These are phyloP conservation scores for Drosophila sulfurigaster DNA, from an alignment of 1,140 invertebrate species.

Conservation along the genomic window DNA sequence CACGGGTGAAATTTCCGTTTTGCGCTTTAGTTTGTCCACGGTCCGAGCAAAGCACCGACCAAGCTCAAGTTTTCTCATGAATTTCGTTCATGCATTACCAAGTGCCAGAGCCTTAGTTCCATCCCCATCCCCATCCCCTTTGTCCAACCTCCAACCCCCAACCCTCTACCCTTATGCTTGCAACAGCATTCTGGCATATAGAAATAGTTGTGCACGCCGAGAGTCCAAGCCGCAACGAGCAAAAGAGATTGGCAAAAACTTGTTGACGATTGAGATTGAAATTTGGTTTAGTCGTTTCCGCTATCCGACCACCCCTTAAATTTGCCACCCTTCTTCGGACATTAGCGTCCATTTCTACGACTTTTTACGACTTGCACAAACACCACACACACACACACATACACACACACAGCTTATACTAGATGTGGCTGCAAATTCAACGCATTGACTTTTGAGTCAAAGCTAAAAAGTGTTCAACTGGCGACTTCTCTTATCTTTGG, in stretches of 20 bases:
- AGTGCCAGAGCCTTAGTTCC: conserved; percentile 33
- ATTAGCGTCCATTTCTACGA: conserved; percentile 49
- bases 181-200: conserved; percentile 34
- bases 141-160: not conserved
- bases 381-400: not conserved
- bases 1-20: conserved; percentile 70
- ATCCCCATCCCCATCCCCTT: not conserved
- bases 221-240: conserved; percentile 19
- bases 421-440: conserved; percentile 25
- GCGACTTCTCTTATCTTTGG: conserved; percentile 42
- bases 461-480: conserved; percentile 17
- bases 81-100: conserved; percentile 78
- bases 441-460: conserved; percentile 54
- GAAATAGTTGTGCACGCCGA: conserved; percentile 72
- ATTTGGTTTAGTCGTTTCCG: conserved; percentile 66
- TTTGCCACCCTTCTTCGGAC: conserved; percentile 30
- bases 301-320: conserved; percentile 12
- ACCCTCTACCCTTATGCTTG: not conserved
- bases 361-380: not conserved
- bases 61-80: conserved; percentile 79
- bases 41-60: conserved; percentile 27
- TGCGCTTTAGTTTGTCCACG: conserved; percentile 55
- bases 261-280: conserved; percentile 83
- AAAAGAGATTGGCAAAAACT: conserved; percentile 61
- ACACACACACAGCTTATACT: too few relatives aligned